phyloP scores from a whole-genome alignment of 2,888 invertebrate species.

The Himalopsyche tibetana region DNA sequence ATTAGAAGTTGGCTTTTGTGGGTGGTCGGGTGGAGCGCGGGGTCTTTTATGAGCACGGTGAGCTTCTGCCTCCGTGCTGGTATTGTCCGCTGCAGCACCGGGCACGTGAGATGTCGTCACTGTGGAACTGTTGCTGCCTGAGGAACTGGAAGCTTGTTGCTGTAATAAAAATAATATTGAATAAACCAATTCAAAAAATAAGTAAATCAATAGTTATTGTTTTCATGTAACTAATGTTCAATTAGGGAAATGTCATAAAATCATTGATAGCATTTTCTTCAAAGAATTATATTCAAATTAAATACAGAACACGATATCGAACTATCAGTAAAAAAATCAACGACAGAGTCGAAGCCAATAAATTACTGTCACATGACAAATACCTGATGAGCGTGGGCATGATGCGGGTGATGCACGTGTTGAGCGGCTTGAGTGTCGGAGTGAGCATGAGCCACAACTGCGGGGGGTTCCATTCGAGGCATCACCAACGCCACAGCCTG shows the following conservation, averaged over 20 bases:
- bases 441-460: constrained; percentile 66
- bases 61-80: constrained; percentile 70
- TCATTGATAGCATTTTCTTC: too few relatives aligned
- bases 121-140: constrained; percentile 78
- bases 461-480: constrained; percentile 83
- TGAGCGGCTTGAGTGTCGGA: constrained; percentile 50
- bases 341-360: background rate
- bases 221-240: too few relatives aligned
- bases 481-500: constrained; percentile 84
- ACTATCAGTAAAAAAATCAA: too few relatives aligned
- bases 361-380: background rate
- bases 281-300: too few relatives aligned
- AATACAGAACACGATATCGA: too few relatives aligned
- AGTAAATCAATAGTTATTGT: too few relatives aligned
- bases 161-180: constrained; percentile 67
- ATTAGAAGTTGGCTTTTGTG: constrained; percentile 64
- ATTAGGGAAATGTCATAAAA: too few relatives aligned
- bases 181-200: background rate
- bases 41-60: constrained; percentile 66
- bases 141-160: constrained; percentile 72
- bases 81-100: constrained; percentile 73
- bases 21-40: constrained; percentile 45
- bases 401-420: constrained; percentile 51
- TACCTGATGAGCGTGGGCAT: constrained; percentile 66
- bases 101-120: constrained; percentile 82